Conservation (phyloP, 1,140 invertebrate genomes). For the Pseudomyrmex gracilis region DNA sequence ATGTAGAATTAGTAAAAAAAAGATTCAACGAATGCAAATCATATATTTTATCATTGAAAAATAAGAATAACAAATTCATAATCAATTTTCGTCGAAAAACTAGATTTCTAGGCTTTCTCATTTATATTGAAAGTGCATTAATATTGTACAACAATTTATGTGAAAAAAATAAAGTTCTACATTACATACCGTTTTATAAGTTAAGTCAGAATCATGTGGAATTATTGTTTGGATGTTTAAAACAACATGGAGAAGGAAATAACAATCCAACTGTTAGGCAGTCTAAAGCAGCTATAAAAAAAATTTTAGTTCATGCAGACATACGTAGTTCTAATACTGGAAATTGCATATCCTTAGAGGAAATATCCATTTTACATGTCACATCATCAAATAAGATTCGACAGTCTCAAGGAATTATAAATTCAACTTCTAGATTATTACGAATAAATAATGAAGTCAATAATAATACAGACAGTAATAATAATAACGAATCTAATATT, state of each 20-base stretch:
- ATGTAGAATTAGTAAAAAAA: not conserved
- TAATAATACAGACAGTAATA: not conserved
- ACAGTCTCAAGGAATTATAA: not conserved
- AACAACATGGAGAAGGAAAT: constrained; percentile 37
- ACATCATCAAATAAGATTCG: too few relatives aligned
- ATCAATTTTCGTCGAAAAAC: not conserved
- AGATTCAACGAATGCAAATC: not conserved
- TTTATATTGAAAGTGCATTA: not conserved
- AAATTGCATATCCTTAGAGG: too few relatives aligned
- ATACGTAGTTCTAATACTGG: too few relatives aligned
- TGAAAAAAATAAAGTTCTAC: not conserved
- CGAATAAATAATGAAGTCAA: not conserved
- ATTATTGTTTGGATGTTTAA: constrained; percentile 3
- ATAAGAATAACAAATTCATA: not conserved
- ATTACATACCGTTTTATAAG: not conserved
- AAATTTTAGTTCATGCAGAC: constrained; percentile 13
- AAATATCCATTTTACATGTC: too few relatives aligned
- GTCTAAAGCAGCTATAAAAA: constrained; percentile 52
- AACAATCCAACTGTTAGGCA: constrained; percentile 46
- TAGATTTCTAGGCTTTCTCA: not conserved
- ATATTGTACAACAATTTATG: not conserved
- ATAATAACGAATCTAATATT: not conserved
- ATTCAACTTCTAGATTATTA: not conserved
- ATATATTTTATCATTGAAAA: too few relatives aligned
- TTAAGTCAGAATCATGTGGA: not conserved